Evolutionary conservation across 2,797 vertebrate genomes (phyloP).

Genomic region (Danio albolineatus): DNA sequence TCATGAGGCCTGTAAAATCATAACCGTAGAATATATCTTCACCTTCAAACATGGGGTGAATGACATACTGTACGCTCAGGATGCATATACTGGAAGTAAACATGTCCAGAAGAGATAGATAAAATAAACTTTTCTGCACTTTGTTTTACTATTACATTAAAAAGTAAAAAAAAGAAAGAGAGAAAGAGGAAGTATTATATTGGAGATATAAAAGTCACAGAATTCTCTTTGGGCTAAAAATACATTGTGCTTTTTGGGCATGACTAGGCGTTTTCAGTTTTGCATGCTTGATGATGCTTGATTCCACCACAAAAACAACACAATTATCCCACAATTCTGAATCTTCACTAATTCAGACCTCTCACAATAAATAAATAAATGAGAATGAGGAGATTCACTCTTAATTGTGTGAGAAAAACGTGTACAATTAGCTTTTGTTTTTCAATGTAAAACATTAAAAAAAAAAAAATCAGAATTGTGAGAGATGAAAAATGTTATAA

Average conservation of each 20-base stretch:
- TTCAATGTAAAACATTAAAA: too few relatives aligned
- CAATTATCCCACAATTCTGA: too few relatives aligned
- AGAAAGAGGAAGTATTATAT: neutral
- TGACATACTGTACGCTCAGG: slow-evolving; percentile 17
- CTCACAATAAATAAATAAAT: too few relatives aligned
- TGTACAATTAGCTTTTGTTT: too few relatives aligned
- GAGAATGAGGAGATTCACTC: too few relatives aligned
- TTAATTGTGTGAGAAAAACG: too few relatives aligned
- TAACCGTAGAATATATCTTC: slow-evolving; percentile 25
- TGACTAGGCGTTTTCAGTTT: neutral
- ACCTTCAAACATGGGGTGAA: slow-evolving; percentile 32
- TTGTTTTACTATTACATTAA: neutral
- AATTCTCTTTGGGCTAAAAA: neutral
- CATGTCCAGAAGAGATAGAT: neutral
- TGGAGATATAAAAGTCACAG: neutral
- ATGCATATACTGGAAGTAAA: neutral
- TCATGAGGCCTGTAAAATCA: slow-evolving; percentile 27
- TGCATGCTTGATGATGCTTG: too few relatives aligned
- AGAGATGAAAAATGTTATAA: too few relatives aligned
- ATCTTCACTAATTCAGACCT: too few relatives aligned
- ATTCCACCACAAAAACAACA: too few relatives aligned
- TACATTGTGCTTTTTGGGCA: neutral
- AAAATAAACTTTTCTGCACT: neutral
- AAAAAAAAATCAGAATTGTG: too few relatives aligned
- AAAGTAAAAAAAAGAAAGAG: neutral